Base-by-base conservation (phyloP, 2,113 vertebrate genomes). In the Trichomycterus rosablanca region DNA sequence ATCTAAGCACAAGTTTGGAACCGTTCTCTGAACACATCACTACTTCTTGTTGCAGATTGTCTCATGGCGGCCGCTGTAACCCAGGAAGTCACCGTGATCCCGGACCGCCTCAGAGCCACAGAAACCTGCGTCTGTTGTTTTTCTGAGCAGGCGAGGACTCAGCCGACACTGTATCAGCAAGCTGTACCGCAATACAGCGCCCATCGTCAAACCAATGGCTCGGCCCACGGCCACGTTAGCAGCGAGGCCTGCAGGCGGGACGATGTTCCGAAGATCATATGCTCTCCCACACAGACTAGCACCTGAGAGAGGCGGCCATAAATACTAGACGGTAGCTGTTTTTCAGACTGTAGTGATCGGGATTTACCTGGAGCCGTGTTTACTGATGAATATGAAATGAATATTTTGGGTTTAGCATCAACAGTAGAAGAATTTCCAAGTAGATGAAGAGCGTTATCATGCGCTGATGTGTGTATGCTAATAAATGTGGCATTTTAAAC, bases 91-190 rank as follows among this genome's bases (percentile, higher is more conserved):
- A 74, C 64, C 26, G 39, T 63, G 0, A n/a, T 57, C 22, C 57
- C 70, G 68, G 76, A 60, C 20, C 51, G 55, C 0, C 78, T 86
- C 0, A 84, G 76, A 16, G 92, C 90, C 0, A 89, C 88, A 7
- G 92, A 97, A 77, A 94, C 91, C 0, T 93, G 91, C 6, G 76
- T 89, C 56, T 89, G 91, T 73, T 94, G 94, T 73, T 94, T 94
- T 74, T 87, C 89, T 0, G 88, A 92, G 7, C 83, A 87, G 0
- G 66, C 75, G 39, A 37, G 61, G 0, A 74, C 81, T 1, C 10
- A 32, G n/a, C n/a, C n/a, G 50, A 5, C 46, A 0, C 4, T 71
- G 48, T 67, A 70, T 62, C 78, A 80, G 28, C 75, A 78, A 48
- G 58, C 68, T 0, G 59, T 49, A 34, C 54, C 51, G 2, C 71